Conservation (phyloP, 2,113 vertebrate species). For the Spizaetus ornatus region DNA sequence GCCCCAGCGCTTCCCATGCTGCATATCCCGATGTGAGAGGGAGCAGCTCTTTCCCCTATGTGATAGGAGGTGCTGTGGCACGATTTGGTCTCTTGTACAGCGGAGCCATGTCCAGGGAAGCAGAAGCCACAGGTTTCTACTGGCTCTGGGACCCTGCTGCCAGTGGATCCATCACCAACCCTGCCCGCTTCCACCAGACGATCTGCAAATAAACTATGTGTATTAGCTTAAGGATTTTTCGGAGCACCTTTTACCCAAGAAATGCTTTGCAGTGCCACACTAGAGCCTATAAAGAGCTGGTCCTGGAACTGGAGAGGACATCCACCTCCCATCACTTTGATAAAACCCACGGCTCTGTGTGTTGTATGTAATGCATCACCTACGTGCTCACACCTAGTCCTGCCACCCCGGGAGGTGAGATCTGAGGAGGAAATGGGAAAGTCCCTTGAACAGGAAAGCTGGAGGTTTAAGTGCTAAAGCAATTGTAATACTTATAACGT, state of each 20-base stretch:
- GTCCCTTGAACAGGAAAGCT: neutral
- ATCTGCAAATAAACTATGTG: slow-evolving; percentile 34
- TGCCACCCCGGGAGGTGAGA: neutral
- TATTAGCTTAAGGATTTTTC: accelerated
- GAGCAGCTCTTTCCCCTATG: neutral
- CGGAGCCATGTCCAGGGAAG: slow-evolving; percentile 74
- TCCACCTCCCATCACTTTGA: neutral
- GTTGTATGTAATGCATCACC: neutral
- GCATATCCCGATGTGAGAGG: neutral
- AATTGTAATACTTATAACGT: accelerated
- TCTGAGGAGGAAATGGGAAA: neutral
- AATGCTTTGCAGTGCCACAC: neutral
- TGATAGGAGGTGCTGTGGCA: neutral
- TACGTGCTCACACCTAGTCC: accelerated
- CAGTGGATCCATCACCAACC: neutral
- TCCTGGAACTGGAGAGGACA: neutral
- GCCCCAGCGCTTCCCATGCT: neutral
- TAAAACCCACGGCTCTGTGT: neutral
- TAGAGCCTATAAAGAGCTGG: neutral
- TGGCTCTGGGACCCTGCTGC: slow-evolving; percentile 57
- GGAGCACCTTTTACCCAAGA: neutral
- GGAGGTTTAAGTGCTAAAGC: neutral
- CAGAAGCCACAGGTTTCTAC: slow-evolving; percentile 88
- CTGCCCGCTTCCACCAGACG: slow-evolving; percentile 30
- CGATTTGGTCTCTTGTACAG: slow-evolving; percentile 20